Percentiles rank a stretch among this genome's conserved stretches.
These are phyloP conservation scores for Clarias macrocephalus DNA, from an alignment of 2,113 vertebrate genomes.

Conservation along the genomic window DNA sequence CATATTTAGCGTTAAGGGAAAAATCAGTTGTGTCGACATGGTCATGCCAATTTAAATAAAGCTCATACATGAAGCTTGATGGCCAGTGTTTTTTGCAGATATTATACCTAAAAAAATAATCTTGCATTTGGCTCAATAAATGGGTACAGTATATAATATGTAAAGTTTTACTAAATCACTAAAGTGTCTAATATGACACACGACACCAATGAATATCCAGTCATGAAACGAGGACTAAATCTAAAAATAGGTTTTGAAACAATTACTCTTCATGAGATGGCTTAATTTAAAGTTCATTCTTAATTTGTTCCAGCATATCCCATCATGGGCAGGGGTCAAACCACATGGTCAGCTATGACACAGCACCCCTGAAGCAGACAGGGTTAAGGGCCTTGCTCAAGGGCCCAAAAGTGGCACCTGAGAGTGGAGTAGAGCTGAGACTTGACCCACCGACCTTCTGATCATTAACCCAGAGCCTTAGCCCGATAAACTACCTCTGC, in stretches of 20 bases:
- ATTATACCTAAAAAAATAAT: background rate
- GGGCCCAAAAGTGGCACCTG: too few relatives aligned
- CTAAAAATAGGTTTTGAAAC: constrained; percentile 4
- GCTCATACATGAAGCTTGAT: background rate
- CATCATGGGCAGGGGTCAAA: too few relatives aligned
- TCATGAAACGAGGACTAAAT: constrained; percentile 31
- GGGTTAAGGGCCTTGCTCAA: too few relatives aligned
- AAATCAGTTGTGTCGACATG: background rate
- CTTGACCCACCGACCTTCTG: too few relatives aligned
- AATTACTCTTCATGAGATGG: constrained; percentile 7
- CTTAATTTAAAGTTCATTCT: background rate
- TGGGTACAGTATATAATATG: background rate
- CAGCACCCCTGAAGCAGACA: too few relatives aligned
- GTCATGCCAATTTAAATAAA: background rate
- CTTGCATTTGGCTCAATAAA: background rate
- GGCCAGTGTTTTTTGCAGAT: background rate
- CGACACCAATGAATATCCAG: constrained; percentile 18
- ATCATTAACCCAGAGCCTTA: too few relatives aligned
- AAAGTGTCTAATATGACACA: background rate
- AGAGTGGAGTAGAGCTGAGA: too few relatives aligned
- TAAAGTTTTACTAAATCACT: background rate
- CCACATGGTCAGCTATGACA: too few relatives aligned
- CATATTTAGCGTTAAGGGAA: background rate
- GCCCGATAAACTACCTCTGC: too few relatives aligned
- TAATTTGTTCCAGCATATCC: too few relatives aligned